Percentiles rank a stretch among this genome's conserved stretches.
These are phyloP conservation scores for Pyrrhia umbra DNA, from an alignment of 2,888 invertebrate species.

Conservation along the genomic window DNA sequence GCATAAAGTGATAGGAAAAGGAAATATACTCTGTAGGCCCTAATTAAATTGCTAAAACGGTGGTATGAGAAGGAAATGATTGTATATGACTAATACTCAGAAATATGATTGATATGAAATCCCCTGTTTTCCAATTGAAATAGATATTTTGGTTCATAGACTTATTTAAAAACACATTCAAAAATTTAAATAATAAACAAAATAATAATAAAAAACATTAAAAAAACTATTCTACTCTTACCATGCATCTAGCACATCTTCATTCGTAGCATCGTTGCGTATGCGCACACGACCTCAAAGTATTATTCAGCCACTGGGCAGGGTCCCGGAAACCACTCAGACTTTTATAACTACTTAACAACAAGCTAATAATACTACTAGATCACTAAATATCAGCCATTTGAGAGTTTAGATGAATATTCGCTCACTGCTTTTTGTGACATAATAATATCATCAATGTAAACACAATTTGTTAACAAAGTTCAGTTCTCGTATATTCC, in stretches of 20 bases:
- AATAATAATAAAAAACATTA: conserved; percentile 16
- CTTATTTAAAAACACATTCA: neutral
- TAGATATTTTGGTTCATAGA: neutral
- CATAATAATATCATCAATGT: conserved; percentile 20
- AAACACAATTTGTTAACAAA: conserved; percentile 6
- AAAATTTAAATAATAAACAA: conserved; percentile 3
- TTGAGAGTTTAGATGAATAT: neutral
- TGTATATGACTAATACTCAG: too few species aligned
- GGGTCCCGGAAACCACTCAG: conserved; percentile 71
- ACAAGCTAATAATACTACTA: neutral
- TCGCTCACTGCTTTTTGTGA: too few species aligned
- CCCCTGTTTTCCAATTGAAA: neutral
- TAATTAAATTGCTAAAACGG: too few species aligned
- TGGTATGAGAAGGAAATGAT: too few species aligned
- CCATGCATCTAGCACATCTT: conserved; percentile 76
- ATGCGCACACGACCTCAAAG: conserved; percentile 92
- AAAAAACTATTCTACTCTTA: conserved; percentile 76
- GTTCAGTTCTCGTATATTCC: neutral
- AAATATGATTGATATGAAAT: too few species aligned
- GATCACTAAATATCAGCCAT: conserved; percentile 21
- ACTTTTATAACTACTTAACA: conserved; percentile 44
- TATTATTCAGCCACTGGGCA: conserved; percentile 98
- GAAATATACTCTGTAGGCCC: too few species aligned
- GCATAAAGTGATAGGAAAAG: too few species aligned
- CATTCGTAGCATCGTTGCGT: conserved; percentile 71